phyloP scores from a whole-genome alignment of 2,797 vertebrate genomes.

The Podarcis siculus region DNA sequence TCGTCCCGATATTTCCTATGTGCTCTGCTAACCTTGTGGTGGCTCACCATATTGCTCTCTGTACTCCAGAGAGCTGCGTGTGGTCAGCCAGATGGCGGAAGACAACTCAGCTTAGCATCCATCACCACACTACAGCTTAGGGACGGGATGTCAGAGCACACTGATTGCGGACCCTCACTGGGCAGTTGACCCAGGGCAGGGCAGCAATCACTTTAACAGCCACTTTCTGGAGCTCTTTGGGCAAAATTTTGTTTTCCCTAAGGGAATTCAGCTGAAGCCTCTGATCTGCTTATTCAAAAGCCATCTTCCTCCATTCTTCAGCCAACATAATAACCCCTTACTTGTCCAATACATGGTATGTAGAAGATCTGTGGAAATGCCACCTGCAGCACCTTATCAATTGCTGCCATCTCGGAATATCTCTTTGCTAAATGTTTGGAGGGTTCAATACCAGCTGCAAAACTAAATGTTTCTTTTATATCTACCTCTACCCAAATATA shows the following conservation, averaged over 20 bases:
- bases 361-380: conserved; percentile 57
- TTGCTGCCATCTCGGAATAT: too few relatives aligned
- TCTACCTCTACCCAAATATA: too few relatives aligned
- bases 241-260: conserved; percentile 92
- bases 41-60: conserved; percentile 91
- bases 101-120: conserved; percentile 93
- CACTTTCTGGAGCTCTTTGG: conserved; percentile 91
- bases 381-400: too few relatives aligned
- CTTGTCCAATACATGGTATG: conserved; percentile 70
- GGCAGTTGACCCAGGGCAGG: conserved; percentile 92
- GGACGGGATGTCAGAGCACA: conserved; percentile 94
- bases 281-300: conserved; percentile 89
- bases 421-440: too few relatives aligned
- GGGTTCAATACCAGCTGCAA: too few relatives aligned
- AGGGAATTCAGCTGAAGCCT: conserved; percentile 91
- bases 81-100: conserved; percentile 95
- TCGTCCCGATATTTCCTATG: too few relatives aligned
- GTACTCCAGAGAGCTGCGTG: conserved; percentile 90
- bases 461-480: too few relatives aligned
- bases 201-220: conserved; percentile 90
- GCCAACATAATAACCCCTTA: conserved; percentile 88
- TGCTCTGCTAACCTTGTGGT: too few relatives aligned
- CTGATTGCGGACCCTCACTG: conserved; percentile 89
- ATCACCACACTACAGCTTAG: conserved; percentile 87
- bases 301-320: conserved; percentile 94